Evolutionary conservation across 2,113 vertebrate genomes (phyloP).

Genomic region (Datnioides undecimradiatus): DNA sequence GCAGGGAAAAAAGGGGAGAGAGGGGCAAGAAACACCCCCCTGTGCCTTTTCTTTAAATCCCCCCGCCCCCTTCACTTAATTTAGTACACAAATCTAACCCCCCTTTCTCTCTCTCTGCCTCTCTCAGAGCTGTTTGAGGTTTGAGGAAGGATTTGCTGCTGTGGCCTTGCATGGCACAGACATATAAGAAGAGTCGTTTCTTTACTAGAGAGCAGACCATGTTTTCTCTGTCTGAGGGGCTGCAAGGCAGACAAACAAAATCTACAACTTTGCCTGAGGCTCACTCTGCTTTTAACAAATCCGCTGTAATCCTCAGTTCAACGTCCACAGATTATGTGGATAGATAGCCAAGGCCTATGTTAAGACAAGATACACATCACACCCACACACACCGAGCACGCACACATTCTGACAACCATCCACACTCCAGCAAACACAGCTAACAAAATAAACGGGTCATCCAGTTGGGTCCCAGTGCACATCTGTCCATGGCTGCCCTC

Average conservation of each 20-base stretch:
- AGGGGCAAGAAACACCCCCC: conserved; percentile 66
- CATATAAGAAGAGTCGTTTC: conserved; percentile 12
- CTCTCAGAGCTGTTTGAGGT: conserved; percentile 13
- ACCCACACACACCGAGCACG: conserved; percentile 7
- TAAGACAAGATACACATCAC: conserved; percentile 31
- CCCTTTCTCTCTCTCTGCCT: conserved; percentile 4
- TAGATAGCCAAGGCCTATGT: conserved; percentile 18
- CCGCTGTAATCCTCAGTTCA: conserved; percentile 55
- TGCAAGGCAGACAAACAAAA: conserved; percentile 46
- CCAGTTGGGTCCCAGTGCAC: conserved; percentile 47
- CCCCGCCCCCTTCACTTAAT: conserved; percentile 69
- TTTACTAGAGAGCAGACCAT: background rate
- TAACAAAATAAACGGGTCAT: conserved; percentile 68
- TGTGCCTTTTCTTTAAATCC: conserved; percentile 58
- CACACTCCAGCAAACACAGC: conserved; percentile 65
- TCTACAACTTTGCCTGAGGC: conserved; percentile 21
- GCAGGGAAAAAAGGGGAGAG: conserved; percentile 53
- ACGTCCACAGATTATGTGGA: conserved; percentile 38
- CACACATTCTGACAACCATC: conserved; percentile 26
- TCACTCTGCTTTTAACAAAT: conserved; percentile 50
- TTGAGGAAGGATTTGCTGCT: conserved; percentile 24
- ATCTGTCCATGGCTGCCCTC: conserved; percentile 29
- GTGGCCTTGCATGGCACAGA: conserved; percentile 12
- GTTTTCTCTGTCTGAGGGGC: conserved; percentile 3
- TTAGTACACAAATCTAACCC: conserved; percentile 55